Evolutionary conservation across 1,140 invertebrate species (phyloP), one percentile per base, ranked within the genome.

Genomic region (Papilio machaon): DNA sequence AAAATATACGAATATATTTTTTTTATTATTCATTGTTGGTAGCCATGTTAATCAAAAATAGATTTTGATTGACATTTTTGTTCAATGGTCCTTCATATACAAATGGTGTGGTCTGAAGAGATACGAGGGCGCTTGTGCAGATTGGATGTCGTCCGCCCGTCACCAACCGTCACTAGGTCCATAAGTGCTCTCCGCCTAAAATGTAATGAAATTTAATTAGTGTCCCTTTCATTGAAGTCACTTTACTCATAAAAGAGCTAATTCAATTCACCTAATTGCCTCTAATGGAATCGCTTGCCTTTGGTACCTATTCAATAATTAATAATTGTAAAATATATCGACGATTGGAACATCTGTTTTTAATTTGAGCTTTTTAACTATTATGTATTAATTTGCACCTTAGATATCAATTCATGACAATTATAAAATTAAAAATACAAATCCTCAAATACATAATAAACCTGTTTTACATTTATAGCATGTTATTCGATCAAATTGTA

Each of bases 201-300:
- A 87, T 80, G 86, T 88, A 89, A 90, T 92, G 84, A 88, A 90
- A 91, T 88, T 87, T 89, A 88, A 90, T 90, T 90, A 90, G 84
- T 85, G 81, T 81, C 83, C 84, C 83, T 87, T 85, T 85, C 82
- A 84, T 80, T 80, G 79, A 80, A 83, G 79, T 77, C 80, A 81
- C 77, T 80, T 79, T 73, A 67, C 58, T 79, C 60, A 67, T 79
- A 64, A 78, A 79, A 23, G 54, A 30, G 75, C 35, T 67, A 79
- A 79, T 79, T 78, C 19, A 46, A 47, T 79, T 64, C n/a, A 79
- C 54, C 38, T 43, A 79, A 67, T 78, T 52, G 23, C 23, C 23
- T 8, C 30, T 58, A 19, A 58, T 54, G 52, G 75, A 13, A 23
- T n/a, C 30, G 11, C 30, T 43, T 78, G 10, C 75, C 49, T 78